These are phyloP conservation scores for Prionailurus bengalensis DNA, from an alignment of 2,113 vertebrate genomes.

Conservation along the genomic window DNA sequence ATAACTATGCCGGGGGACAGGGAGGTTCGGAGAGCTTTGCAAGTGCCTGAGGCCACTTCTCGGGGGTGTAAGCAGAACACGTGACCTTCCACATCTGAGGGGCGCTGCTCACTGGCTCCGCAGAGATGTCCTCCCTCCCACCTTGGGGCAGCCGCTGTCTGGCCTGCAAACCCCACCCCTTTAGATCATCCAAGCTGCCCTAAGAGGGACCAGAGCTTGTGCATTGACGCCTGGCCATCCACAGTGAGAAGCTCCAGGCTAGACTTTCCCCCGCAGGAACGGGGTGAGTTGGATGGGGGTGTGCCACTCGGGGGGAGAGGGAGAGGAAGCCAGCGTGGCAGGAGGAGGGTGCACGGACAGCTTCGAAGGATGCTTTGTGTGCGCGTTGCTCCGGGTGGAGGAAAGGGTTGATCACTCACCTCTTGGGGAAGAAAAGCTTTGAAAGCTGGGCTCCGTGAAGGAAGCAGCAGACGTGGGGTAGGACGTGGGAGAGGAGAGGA, in stretches of 20 bases:
- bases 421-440: not conserved
- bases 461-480: not conserved
- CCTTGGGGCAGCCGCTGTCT: not conserved
- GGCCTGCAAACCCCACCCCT: not conserved
- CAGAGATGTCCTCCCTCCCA: not conserved
- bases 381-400: not conserved
- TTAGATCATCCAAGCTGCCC: not conserved
- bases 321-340: not conserved
- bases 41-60: not conserved
- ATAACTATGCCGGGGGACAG: not conserved
- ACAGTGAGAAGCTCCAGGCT: not conserved
- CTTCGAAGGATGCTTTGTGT: not conserved
- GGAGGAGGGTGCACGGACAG: no score
- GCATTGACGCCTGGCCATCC: not conserved
- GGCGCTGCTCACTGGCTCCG: not conserved
- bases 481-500: not conserved
- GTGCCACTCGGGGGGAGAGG: not conserved
- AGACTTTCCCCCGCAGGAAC: not conserved
- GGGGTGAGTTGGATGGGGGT: rapidly evolving
- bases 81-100: not conserved
- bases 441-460: not conserved
- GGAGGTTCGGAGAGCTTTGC: not conserved
- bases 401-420: rapidly evolving
- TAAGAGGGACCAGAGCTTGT: not conserved
- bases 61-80: not conserved